phyloP scores from a whole-genome alignment of 2,797 vertebrate genomes.

The Diplodus sargus region DNA sequence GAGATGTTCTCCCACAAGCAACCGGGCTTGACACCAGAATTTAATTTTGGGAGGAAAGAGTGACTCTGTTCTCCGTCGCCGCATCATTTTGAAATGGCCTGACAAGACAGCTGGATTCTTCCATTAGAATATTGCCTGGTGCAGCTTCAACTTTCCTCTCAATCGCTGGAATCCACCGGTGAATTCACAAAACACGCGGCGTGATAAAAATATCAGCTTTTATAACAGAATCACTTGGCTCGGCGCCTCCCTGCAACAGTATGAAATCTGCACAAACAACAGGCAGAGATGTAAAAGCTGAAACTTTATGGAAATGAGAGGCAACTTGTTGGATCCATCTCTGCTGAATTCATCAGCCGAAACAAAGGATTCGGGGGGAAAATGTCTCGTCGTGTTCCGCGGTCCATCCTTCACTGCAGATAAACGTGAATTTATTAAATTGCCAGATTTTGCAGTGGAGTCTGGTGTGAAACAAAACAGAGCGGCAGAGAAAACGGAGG shows the following conservation, averaged over 20 bases:
- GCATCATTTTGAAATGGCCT: slow-evolving; percentile 13
- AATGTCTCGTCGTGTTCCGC: not conserved
- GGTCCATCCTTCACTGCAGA: not conserved
- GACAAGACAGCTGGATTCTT: slow-evolving; percentile 9
- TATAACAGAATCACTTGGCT: not conserved
- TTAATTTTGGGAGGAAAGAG: slow-evolving; percentile 27
- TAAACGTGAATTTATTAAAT: not conserved
- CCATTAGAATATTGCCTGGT: slow-evolving; percentile 22
- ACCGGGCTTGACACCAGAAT: slow-evolving; percentile 28
- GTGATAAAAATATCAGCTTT: slow-evolving; percentile 16
- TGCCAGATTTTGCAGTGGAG: not conserved
- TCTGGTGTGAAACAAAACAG: not conserved
- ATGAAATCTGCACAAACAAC: not conserved
- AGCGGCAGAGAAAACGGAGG: not conserved
- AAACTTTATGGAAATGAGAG: slow-evolving; percentile 30
- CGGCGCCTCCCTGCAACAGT: not conserved
- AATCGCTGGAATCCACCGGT: not conserved
- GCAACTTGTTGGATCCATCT: not conserved
- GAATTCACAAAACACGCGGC: slow-evolving; percentile 10
- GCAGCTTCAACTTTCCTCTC: slow-evolving; percentile 17
- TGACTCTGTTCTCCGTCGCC: slow-evolving; percentile 13
- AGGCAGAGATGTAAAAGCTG: not conserved
- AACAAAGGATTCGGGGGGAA: not conserved
- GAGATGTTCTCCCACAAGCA: slow-evolving; percentile 51
- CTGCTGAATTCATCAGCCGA: slow-evolving; percentile 8